These are phyloP conservation scores for Clamator glandarius DNA, from an alignment of 2,797 vertebrate genomes.

Conservation along the genomic window DNA sequence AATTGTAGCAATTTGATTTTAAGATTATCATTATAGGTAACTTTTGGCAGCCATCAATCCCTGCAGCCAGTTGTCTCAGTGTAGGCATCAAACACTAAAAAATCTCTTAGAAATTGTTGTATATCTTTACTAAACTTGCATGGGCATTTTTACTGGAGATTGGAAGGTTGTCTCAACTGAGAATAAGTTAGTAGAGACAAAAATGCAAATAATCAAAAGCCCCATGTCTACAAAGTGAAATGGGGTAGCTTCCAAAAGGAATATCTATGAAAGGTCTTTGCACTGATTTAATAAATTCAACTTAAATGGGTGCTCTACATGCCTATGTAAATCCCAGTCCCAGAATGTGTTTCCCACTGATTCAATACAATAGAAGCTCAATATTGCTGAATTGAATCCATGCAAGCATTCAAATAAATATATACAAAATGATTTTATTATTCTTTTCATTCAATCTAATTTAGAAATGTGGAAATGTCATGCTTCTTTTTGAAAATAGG, in stretches of 20 bases:
- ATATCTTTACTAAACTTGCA: not conserved
- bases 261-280: not conserved
- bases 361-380: constrained; percentile 24
- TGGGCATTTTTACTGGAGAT: not conserved
- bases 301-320: not conserved
- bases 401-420: constrained; percentile 20
- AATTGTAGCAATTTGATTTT: not conserved
- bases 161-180: not conserved
- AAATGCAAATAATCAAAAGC: not conserved
- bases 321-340: constrained; percentile 15
- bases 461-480: not conserved
- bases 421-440: constrained; percentile 23
- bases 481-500: not conserved
- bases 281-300: not conserved
- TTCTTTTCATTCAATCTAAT: constrained; percentile 10
- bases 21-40: not conserved
- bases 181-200: not conserved
- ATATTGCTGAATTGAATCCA: constrained; percentile 21
- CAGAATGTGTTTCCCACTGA: constrained; percentile 20
- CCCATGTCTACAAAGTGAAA: not conserved
- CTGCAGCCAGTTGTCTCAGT: not conserved
- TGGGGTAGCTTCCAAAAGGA: not conserved
- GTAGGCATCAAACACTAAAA: not conserved
- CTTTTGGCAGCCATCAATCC: not conserved
- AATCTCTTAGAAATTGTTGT: not conserved